Conservation (phyloP, 2,888 invertebrate genomes). For the Norana najaformis region DNA sequence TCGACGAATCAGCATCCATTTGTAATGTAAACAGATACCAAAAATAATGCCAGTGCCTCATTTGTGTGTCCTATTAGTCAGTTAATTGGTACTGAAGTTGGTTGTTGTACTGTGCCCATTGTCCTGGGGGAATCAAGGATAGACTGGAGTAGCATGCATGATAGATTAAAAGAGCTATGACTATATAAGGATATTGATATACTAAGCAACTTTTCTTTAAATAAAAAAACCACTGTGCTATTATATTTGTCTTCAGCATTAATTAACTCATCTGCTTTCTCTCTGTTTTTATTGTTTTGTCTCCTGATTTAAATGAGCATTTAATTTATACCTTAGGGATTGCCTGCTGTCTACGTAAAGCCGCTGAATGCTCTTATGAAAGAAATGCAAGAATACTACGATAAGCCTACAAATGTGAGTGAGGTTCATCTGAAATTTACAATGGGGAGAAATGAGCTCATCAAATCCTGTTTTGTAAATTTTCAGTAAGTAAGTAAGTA, state of each 20-base stretch:
- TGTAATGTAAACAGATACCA: too few relatives aligned
- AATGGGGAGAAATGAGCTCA: neutral
- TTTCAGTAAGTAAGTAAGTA: too few relatives aligned
- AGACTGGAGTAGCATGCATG: neutral
- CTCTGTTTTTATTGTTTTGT: neutral
- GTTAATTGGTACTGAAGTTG: neutral
- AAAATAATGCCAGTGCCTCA: too few relatives aligned
- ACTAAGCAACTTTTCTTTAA: neutral
- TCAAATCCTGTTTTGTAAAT: neutral
- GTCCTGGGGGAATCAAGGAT: neutral
- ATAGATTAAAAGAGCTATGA: neutral
- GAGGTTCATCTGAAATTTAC: neutral
- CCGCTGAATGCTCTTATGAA: neutral
- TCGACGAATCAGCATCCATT: too few relatives aligned
- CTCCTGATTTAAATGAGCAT: neutral
- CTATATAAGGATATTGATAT: neutral
- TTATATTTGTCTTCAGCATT: neutral
- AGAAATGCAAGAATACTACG: conserved; percentile 5
- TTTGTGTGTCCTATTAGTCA: neutral
- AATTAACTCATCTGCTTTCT: neutral
- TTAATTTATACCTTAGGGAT: neutral
- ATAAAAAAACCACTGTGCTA: neutral
- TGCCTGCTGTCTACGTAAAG: neutral
- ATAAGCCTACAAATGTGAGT: conserved; percentile 13
- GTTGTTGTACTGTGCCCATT: neutral